phyloP scores from a whole-genome alignment of 2,797 vertebrate genomes.

The Cheirogaleus major region DNA sequence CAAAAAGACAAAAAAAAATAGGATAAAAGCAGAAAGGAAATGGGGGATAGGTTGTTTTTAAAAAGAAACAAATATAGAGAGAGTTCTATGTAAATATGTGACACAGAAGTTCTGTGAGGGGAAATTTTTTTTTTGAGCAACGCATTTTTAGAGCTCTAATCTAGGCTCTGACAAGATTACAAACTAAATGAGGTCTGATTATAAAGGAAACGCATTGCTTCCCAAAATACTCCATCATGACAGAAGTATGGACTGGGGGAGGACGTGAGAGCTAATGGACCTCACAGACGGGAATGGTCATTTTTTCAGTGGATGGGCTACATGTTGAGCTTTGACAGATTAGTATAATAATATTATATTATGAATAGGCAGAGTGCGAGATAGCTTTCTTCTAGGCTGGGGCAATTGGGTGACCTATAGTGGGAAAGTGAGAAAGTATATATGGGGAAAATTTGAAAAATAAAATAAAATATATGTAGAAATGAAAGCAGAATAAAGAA shows the following conservation, averaged over 20 bases:
- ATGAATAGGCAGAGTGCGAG: background rate
- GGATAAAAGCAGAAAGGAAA: background rate
- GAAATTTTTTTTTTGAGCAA: background rate
- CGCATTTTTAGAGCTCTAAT: background rate
- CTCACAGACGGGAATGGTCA: background rate
- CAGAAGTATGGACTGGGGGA: rapidly evolving
- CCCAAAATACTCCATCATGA: background rate
- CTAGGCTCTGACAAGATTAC: background rate
- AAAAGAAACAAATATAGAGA: background rate
- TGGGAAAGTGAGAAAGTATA: background rate
- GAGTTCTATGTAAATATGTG: background rate
- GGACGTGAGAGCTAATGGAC: background rate
- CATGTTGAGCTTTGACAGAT: background rate
- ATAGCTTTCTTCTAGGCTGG: background rate
- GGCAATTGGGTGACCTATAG: background rate
- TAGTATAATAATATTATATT: background rate
- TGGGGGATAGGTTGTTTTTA: background rate
- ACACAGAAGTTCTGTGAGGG: background rate
- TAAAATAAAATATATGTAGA: background rate
- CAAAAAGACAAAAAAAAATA: background rate
- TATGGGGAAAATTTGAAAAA: background rate
- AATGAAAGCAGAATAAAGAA: background rate
- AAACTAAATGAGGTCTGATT: background rate
- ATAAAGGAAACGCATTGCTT: background rate
- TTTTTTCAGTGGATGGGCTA: background rate